Evolutionary conservation across 1,140 invertebrate species (phyloP), one percentile per base, ranked within the genome.

Genomic region (Melanaphis sacchari): DNA sequence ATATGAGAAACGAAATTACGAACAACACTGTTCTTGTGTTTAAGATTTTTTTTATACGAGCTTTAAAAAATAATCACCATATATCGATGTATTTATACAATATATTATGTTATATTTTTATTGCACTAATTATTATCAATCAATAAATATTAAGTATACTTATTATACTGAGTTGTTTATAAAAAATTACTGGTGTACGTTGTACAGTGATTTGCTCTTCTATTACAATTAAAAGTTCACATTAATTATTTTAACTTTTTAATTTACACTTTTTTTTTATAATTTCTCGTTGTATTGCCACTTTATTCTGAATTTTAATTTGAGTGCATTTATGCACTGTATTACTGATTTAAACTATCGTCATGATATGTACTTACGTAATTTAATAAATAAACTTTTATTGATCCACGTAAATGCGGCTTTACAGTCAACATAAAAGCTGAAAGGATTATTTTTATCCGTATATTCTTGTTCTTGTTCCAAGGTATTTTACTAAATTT

Each of bases 1-100:
- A n/a, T 76, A 76, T 76, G 59, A 76, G 59, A n/a, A 76, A 76
- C 59, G 31, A n/a, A 76, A 76, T 76, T 76, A 76, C n/a, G n/a
- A n/a, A 76, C 15, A 31, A 66, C 2, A 76, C 11, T 76, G 31
- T n/a, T 76, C 59, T 76, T n/a, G 59, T 36, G 31, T 6, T 76
- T n/a, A n/a, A 15, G 31, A 76, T 76, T n/a, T 76, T 52, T 54
- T 66, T n/a, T n/a, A 21, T 76, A 76, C 59, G 18, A n/a, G 31
- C 59, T 76, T 76, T 76, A n/a, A 76, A 15, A n/a, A 76, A 76
- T 76, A 18, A 76, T 18, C n/a, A 76, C n/a, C 4, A n/a, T n/a
- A 31, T 15, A n/a, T 66, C 5, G 11, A 31, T 66, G 31, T n/a
- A n/a, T 31, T 66, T 66, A 21, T n/a, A 66, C 59, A 66, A 66